phyloP scores from a whole-genome alignment of 2,113 vertebrate species.

The Cairina moschata region DNA sequence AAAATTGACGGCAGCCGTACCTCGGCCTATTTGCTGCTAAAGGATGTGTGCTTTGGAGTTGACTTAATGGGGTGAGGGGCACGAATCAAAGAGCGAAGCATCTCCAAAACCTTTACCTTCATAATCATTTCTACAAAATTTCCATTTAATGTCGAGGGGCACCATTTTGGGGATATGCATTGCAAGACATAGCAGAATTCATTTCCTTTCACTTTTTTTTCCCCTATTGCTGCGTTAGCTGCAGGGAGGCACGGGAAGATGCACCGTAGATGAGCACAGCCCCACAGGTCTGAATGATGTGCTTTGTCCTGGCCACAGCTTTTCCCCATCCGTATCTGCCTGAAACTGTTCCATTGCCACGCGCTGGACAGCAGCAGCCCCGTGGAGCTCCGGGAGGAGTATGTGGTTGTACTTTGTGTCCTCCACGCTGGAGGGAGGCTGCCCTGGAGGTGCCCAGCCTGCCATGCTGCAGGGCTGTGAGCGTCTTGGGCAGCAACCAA shows the following conservation, averaged over 20 bases:
- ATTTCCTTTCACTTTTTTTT: neutral
- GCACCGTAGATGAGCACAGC: fast-evolving
- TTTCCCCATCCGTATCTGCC: fast-evolving
- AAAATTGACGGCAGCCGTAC: fast-evolving
- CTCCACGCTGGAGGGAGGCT: fast-evolving
- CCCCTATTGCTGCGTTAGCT: neutral
- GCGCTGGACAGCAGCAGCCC: fast-evolving
- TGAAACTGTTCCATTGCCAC: fast-evolving
- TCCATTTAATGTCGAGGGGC: fast-evolving
- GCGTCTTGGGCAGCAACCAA: no score
- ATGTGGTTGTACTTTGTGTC: fast-evolving
- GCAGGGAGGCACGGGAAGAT: neutral
- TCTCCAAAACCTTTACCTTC: neutral
- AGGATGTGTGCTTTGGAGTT: fast-evolving
- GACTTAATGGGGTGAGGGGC: fast-evolving
- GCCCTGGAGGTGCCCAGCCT: fast-evolving
- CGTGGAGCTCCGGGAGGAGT: fast-evolving
- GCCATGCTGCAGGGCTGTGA: no score
- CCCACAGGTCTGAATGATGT: no score
- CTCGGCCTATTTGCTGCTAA: neutral
- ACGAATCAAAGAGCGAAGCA: fast-evolving
- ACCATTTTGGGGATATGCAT: fast-evolving
- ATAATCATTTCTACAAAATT: neutral
- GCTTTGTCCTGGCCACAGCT: neutral
- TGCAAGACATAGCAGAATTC: neutral